Base-by-base conservation (phyloP, 37 sponge, comb jelly and placozoan species). In the Spongilla lacustris region DNA sequence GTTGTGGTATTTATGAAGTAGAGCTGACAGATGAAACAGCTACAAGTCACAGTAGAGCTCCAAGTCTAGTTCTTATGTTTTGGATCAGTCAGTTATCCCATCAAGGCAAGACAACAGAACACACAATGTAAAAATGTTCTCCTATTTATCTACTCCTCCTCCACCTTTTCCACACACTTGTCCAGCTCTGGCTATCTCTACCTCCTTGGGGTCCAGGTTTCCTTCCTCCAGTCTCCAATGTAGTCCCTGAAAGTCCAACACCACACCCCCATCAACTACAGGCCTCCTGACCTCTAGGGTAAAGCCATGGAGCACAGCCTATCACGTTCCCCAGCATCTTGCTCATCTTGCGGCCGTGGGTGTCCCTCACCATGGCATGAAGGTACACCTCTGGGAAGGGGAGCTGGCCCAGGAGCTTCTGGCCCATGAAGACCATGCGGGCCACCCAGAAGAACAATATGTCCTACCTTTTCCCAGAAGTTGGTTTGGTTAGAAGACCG, bases 381-480 rank as follows among this genome's bases (percentile, higher is more conserved):
- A 98, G 87, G 76, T 95, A 98, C 31, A 98, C 95, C 83, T 98
- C 96, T 13, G 85, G 50, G 76, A 98, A 96, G 58, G 99, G 99
- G 1, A 96, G 75, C 69, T 92, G 49, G 30, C 95, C 99, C 84
- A 92, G 91, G 9, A 98, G 90, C 86, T 94, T 94, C 84, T 89
- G 93, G 0, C 93, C 94, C 82, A 96, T 94, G 85, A 96, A 92
- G 41, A 97, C 95, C 97, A 97, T 97, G 33, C 97, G 71, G 22
- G 99, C 99, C 66, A 98, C 99, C 99, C 99, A 98, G 88, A 98
- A 98, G 91, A 98, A 98, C 78, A 98, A 89, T 73, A 98, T 98
- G 87, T 98, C 99, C 49, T 98, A 9, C 99, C 99, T 29, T 97
- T 98, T 79, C 96, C 99, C 80, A 98, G 94, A 29, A 98, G 92